Percentiles rank a stretch among this genome's conserved stretches.
Conservation (phyloP, 2,113 vertebrate species). For the Hippocampus guttulatus region DNA sequence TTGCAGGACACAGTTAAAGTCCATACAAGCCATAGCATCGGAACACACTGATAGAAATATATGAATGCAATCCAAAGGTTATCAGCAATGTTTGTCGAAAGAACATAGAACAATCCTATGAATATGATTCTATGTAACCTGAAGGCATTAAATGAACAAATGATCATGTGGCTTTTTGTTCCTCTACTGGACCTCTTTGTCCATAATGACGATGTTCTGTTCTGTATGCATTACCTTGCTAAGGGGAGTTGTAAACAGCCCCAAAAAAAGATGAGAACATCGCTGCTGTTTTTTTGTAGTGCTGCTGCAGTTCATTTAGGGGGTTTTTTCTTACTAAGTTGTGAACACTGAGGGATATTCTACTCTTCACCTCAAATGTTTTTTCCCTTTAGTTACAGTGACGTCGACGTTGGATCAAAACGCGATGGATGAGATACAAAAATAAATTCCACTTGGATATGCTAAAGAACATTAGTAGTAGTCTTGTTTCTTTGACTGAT, state of each 20-base stretch:
- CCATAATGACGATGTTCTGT: constrained; percentile 10
- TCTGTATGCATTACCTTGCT: not conserved
- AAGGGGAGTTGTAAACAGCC: not conserved
- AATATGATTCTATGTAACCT: constrained; percentile 23
- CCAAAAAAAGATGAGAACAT: constrained; percentile 10
- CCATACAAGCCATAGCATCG: constrained; percentile 40
- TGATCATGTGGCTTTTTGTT: constrained; percentile 44
- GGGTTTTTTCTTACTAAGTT: not conserved
- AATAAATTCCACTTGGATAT: constrained; percentile 32
- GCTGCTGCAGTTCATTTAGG: constrained; percentile 18
- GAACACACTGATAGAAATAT: constrained; percentile 15
- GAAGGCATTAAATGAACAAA: constrained; percentile 57
- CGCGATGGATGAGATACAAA: constrained; percentile 34
- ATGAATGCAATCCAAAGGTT: constrained; percentile 42
- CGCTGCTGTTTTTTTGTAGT: constrained; percentile 8
- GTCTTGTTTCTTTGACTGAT: not conserved
- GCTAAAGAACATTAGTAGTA: constrained; percentile 1
- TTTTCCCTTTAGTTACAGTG: constrained; percentile 35
- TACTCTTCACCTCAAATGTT: constrained; percentile 7
- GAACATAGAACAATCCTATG: constrained; percentile 22
- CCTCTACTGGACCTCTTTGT: constrained; percentile 26
- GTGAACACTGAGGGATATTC: constrained; percentile 25
- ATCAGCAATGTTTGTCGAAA: constrained; percentile 26
- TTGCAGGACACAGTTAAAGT: constrained; percentile 29
- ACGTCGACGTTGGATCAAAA: constrained; percentile 26